These are phyloP conservation scores for Malurus elegans DNA, from an alignment of 2,113 vertebrate species.

Conservation along the genomic window DNA sequence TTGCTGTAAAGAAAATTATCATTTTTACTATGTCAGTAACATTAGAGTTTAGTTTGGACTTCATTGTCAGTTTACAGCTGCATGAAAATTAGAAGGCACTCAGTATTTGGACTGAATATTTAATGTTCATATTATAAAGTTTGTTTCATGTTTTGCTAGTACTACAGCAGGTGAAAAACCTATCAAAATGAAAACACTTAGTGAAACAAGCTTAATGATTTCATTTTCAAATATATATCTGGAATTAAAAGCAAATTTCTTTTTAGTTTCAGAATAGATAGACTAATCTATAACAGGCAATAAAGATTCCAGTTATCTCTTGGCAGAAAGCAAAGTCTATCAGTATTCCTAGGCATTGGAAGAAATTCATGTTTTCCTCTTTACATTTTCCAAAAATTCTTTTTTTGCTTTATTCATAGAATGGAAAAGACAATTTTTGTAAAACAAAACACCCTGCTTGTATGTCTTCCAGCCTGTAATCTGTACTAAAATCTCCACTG, in stretches of 20 bases:
- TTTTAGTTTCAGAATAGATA: background rate
- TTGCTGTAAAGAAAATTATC: background rate
- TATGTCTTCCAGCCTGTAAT: background rate
- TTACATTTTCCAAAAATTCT: background rate
- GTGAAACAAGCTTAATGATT: background rate
- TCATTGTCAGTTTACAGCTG: background rate
- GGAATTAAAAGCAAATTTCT: background rate
- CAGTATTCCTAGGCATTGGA: background rate
- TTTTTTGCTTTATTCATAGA: background rate
- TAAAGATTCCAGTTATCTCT: background rate
- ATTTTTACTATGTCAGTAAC: background rate
- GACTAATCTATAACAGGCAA: background rate
- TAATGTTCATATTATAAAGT: background rate
- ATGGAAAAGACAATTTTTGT: background rate
- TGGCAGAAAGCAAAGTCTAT: background rate
- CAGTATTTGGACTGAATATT: background rate
- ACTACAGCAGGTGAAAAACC: background rate
- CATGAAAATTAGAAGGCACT: background rate
- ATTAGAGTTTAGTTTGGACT: background rate
- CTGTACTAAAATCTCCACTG: background rate
- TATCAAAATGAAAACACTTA: background rate
- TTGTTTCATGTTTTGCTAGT: background rate
- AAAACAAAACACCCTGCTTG: background rate
- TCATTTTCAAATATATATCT: background rate
- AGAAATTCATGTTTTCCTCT: background rate